Conservation (phyloP, 2,113 vertebrate species). For the Xenotilapia caudafasciata region DNA sequence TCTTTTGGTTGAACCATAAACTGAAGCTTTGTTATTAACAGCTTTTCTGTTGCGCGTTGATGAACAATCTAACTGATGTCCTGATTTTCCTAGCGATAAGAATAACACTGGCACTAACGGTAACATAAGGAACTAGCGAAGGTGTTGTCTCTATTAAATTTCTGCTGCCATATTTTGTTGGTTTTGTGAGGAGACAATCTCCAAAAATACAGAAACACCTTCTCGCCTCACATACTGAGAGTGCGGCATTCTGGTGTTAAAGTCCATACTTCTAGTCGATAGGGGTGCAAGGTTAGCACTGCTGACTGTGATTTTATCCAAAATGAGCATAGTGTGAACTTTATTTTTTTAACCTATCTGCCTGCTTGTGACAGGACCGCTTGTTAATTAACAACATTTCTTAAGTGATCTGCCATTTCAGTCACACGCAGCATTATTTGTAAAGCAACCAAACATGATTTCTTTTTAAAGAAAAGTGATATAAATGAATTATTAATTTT, state of each 20-base stretch:
- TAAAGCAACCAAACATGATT: neutral
- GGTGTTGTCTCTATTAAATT: neutral
- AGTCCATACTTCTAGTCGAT: slow-evolving; percentile 25
- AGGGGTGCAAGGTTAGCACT: slow-evolving; percentile 31
- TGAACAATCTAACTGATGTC: neutral
- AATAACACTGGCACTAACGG: neutral
- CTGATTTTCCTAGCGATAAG: neutral
- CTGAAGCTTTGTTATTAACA: slow-evolving; percentile 32
- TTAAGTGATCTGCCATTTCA: slow-evolving; percentile 1
- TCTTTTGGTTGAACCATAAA: slow-evolving; percentile 22
- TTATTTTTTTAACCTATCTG: slow-evolving; percentile 32
- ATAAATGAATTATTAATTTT: neutral
- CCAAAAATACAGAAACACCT: neutral
- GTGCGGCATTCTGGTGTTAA: neutral
- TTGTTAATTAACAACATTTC: slow-evolving; percentile 51
- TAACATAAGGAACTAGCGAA: neutral
- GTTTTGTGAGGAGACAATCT: neutral
- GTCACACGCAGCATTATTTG: neutral
- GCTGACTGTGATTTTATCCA: slow-evolving; percentile 34
- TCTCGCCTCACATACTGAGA: neutral
- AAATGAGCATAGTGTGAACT: slow-evolving; percentile 36
- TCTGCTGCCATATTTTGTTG: neutral
- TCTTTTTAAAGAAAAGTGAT: neutral
- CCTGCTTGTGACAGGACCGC: slow-evolving; percentile 22
- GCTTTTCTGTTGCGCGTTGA: neutral